A percentile compares a stretch with the other conserved stretches of the same genome.
phyloP scores from a whole-genome alignment of 2,888 invertebrate genomes.

The Pegoplata infirma region DNA sequence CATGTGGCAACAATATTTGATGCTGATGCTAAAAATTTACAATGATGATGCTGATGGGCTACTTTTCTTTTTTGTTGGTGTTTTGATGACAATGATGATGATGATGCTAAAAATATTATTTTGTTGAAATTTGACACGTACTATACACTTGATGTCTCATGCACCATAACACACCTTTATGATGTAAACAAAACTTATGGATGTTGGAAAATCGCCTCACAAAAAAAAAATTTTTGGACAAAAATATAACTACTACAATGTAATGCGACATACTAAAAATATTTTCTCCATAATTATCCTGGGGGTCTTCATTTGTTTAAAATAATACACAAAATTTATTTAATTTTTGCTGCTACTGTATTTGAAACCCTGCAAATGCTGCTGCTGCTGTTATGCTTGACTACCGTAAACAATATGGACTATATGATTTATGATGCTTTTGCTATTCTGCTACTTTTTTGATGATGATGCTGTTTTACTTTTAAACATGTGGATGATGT shows the following conservation, averaged over 20 bases:
- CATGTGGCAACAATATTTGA: background rate
- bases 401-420: constrained; percentile 11
- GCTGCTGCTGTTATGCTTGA: background rate
- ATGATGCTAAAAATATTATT: constrained; percentile 11
- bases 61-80: background rate
- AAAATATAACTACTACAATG: background rate
- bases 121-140: constrained; percentile 11
- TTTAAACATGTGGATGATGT: background rate
- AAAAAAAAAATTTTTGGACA: background rate
- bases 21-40: background rate
- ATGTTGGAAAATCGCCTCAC: background rate
- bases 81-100: background rate
- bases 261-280: too few relatives aligned
- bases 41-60: constrained; percentile 1
- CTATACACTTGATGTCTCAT: background rate
- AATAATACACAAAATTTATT: background rate
- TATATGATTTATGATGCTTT: constrained; percentile 40
- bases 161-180: background rate
- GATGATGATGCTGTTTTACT: constrained; percentile 4
- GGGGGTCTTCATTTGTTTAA: constrained; percentile 1
- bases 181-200: background rate
- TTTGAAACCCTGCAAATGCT: background rate
- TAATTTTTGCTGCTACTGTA: background rate
- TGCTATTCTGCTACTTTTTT: background rate
- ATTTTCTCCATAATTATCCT: constrained; percentile 13